Base-by-base conservation (phyloP, 64 coral and sea anemone species). In the Astreopora myriophthalma region DNA sequence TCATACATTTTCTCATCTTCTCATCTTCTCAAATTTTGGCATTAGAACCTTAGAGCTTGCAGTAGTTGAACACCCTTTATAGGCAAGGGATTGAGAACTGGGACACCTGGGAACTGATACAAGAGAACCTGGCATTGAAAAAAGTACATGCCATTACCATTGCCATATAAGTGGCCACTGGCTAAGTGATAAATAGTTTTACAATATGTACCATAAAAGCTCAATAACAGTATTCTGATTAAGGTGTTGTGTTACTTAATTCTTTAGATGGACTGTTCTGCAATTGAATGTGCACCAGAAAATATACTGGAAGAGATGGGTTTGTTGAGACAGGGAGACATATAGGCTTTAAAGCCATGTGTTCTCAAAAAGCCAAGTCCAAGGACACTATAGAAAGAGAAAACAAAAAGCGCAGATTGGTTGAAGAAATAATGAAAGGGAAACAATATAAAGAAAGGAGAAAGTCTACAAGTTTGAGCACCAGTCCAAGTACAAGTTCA, bases 211-310 rank as follows among this genome's bases (percentile, higher is more conserved):
- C n/a, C 22, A 76, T 76, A 40, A 69, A 76, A 74, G 73, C 73
- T 76, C 37, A 76, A 76, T 76, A n/a, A 48, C 39, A 76, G 10
- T 76, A 76, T 76, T 26, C 73, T 76, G 38, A 76, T 76, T 76
- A 76, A 76, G 42, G 22, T 11, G 22, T 76, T 76, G 49, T 55
- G n/a, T n/a, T 55, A 19, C 49, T 48, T 76, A 76, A 76, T 85
- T 92, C 46, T 71, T 37, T 48, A 85, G 89, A 92, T 84, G 68
- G 78, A 92, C 62, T 86, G 71, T 79, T 81, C 69, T 75, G 82
- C 73, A 76, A 32, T 93, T 61, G 58, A 78, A 48, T 87, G 51
- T 63, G 76, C 91, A 33, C 80, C 81, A 52, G 39, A 91, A 26
- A 34, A 71, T 72, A 27, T 76, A 40, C 34, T 89, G 71, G 55